A percentile compares a stretch with the other conserved stretches of the same genome.
These are phyloP conservation scores for Myotis vivesi DNA, from an alignment of 2,797 vertebrate species.

Conservation along the genomic window DNA sequence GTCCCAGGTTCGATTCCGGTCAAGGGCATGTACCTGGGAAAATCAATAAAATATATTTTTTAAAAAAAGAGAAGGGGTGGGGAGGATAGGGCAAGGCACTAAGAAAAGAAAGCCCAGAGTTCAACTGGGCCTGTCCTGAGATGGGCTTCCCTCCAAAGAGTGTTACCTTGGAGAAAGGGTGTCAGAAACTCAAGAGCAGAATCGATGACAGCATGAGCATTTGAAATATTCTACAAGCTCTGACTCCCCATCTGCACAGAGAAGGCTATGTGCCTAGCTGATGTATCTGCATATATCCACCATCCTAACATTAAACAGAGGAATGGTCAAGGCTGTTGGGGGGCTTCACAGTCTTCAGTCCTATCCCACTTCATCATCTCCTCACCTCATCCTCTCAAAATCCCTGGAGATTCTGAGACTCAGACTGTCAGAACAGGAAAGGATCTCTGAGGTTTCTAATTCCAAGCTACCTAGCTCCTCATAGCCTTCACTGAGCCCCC, in stretches of 20 bases:
- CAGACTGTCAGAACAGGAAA: not conserved
- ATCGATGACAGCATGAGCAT: not conserved
- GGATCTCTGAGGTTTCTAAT: not conserved
- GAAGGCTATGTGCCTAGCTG: not conserved
- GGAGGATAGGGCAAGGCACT: not conserved
- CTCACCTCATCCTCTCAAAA: not conserved
- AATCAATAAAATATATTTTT: too few species aligned
- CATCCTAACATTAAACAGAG: not conserved
- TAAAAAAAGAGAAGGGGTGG: not conserved
- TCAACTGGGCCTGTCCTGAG: not conserved
- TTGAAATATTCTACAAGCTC: constrained; percentile 20
- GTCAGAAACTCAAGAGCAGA: constrained; percentile 12
- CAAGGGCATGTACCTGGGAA: too few species aligned
- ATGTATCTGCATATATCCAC: not conserved
- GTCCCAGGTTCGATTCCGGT: too few species aligned
- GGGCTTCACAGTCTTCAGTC: not conserved
- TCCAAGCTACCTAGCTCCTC: not conserved
- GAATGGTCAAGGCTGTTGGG: not conserved
- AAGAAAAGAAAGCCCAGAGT: not conserved
- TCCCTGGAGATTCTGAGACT: not conserved
- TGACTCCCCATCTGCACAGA: not conserved
- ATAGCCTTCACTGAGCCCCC: not conserved
- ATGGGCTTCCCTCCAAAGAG: not conserved
- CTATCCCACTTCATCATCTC: not conserved
- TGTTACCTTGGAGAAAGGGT: not conserved